These are phyloP conservation scores for Ianthella basta DNA, from an alignment of 37 sponge, comb jelly and placozoan species.

Conservation along the genomic window DNA sequence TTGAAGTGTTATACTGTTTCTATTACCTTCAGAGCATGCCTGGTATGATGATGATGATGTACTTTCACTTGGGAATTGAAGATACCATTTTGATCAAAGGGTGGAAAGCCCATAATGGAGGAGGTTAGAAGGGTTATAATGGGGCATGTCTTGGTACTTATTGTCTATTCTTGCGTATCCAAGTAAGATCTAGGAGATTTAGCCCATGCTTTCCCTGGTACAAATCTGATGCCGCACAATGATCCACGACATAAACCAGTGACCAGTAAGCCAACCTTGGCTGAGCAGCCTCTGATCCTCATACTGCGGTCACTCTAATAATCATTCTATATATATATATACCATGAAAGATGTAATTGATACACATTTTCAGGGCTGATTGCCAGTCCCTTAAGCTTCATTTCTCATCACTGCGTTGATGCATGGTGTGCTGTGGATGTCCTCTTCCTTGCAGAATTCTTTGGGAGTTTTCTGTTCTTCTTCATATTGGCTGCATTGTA, in stretches of 20 bases:
- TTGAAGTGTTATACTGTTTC: too few species aligned
- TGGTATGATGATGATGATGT: slow-evolving; percentile 19
- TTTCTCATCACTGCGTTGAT: too few species aligned
- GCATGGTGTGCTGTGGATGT: background rate
- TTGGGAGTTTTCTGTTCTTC: slow-evolving; percentile 18
- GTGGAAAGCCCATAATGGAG: slow-evolving; percentile 11
- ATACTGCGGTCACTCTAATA: too few species aligned
- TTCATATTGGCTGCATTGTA: slow-evolving; percentile 31
- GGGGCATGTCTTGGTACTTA: too few species aligned
- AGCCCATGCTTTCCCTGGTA: background rate
- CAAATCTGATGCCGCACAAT: slow-evolving; percentile 1
- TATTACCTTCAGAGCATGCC: background rate
- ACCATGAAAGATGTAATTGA: too few species aligned
- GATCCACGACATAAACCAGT: too few species aligned
- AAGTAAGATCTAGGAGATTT: background rate
- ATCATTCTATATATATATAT: too few species aligned
- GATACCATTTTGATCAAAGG: slow-evolving; percentile 20
- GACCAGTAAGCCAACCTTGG: too few species aligned
- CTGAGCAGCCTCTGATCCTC: too few species aligned
- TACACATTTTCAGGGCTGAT: too few species aligned
- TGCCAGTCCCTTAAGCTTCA: too few species aligned
- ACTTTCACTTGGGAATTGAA: slow-evolving; percentile 5
- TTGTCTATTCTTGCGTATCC: too few species aligned
- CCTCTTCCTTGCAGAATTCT: background rate
- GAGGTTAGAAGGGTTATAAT: background rate